Evolutionary conservation across 2,888 invertebrate genomes (phyloP).

Genomic region (Diarsia rubi): DNA sequence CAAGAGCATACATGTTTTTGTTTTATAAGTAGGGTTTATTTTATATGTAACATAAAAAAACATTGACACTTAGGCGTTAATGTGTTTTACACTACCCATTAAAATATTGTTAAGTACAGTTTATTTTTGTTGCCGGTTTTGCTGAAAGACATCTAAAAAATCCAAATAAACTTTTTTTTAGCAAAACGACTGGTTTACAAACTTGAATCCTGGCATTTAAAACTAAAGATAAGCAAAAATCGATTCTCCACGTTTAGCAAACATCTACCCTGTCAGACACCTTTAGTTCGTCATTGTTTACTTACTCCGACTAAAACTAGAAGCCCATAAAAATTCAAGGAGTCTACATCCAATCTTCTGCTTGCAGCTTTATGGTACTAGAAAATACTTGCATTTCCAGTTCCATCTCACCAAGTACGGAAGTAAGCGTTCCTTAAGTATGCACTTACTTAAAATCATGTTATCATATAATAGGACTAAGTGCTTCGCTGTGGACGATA

Average conservation of each 20-base stretch:
- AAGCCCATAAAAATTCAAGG: neutral
- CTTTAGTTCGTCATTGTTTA: neutral
- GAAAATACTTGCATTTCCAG: constrained; percentile 19
- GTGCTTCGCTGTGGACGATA: constrained; percentile 58
- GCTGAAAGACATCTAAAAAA: neutral
- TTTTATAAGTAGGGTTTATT: neutral
- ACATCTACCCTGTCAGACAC: neutral
- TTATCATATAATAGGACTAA: constrained; percentile 58
- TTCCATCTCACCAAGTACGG: constrained; percentile 40
- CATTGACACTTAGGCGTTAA: too few species aligned
- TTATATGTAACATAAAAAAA: neutral
- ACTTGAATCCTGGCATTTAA: neutral
- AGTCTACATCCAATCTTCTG: neutral
- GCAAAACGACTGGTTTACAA: neutral
- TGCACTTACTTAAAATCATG: constrained; percentile 49
- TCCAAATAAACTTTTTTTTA: neutral
- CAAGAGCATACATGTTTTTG: too few species aligned
- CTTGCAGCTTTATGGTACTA: constrained; percentile 7
- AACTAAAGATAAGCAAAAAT: neutral
- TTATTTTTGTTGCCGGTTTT: neutral
- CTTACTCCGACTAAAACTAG: neutral
- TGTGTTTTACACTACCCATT: neutral
- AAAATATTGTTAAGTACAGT: neutral
- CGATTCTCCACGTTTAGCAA: neutral
- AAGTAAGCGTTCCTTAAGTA: constrained; percentile 41